These are phyloP conservation scores for Umimayanthus kanabou DNA, from an alignment of 92 coral and sea anemone genomes.

Conservation along the genomic window DNA sequence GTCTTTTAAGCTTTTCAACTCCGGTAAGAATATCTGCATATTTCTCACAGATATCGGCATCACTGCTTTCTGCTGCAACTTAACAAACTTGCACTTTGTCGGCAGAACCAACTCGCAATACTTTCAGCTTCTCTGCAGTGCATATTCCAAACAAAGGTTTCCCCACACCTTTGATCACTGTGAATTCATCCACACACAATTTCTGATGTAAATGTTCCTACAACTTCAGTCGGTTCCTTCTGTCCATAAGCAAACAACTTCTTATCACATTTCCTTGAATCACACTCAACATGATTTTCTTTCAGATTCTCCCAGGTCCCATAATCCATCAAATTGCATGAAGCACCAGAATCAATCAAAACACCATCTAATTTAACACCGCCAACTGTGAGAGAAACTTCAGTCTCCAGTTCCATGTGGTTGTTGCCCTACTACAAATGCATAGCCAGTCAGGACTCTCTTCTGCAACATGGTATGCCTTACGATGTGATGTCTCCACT, in stretches of 20 bases:
- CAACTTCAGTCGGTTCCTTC: slow-evolving; percentile 43
- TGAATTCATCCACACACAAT: slow-evolving; percentile 32
- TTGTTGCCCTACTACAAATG: slow-evolving; percentile 46
- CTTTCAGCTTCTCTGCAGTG: slow-evolving; percentile 57
- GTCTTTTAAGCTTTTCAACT: slow-evolving; percentile 52
- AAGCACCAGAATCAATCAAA: slow-evolving; percentile 40
- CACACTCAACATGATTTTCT: slow-evolving; percentile 21
- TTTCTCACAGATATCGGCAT: slow-evolving; percentile 40
- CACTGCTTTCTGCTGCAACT: slow-evolving; percentile 39
- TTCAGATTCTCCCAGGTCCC: slow-evolving; percentile 33
- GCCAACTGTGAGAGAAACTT: slow-evolving; percentile 30
- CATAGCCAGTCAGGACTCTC: slow-evolving; percentile 29
- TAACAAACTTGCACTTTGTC: slow-evolving; percentile 28
- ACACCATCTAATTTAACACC: slow-evolving; percentile 24
- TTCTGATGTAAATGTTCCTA: slow-evolving; percentile 42
- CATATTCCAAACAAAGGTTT: slow-evolving; percentile 51
- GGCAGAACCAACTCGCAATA: slow-evolving; percentile 57
- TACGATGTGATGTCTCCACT: neutral
- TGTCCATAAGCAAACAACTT: slow-evolving; percentile 58
- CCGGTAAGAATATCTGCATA: slow-evolving; percentile 47
- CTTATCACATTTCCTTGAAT: slow-evolving; percentile 28
- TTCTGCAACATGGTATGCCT: slow-evolving; percentile 10
- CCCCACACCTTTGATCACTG: slow-evolving; percentile 52
- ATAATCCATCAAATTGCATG: slow-evolving; percentile 44
- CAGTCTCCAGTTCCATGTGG: slow-evolving; percentile 20